Evolutionary conservation across 2,797 vertebrate species (phyloP).

Genomic region (Acropternis orthonyx): DNA sequence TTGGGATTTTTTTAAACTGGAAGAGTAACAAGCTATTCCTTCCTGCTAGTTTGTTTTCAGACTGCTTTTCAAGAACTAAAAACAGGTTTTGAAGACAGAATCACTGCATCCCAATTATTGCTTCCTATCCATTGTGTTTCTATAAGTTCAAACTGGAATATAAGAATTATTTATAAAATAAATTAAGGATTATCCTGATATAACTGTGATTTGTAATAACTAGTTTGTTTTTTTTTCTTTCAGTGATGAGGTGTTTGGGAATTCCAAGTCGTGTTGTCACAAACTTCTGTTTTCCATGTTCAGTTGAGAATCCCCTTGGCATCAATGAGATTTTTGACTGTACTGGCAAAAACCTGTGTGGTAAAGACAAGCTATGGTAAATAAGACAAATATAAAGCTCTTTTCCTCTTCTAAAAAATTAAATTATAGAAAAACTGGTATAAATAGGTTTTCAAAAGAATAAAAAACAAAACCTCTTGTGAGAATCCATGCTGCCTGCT

Average conservation of each 20-base stretch:
- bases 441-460: background rate
- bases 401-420: background rate
- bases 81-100: background rate
- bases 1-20: background rate
- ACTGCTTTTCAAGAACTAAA: background rate
- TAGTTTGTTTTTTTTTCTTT: background rate
- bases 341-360: slow-evolving; percentile 68
- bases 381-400: background rate
- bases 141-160: background rate
- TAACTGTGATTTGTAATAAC: background rate
- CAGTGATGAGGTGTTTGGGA: slow-evolving; percentile 84
- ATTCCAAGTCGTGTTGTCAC: slow-evolving; percentile 86
- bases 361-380: slow-evolving; percentile 84
- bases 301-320: slow-evolving; percentile 79
- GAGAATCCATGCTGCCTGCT: background rate
- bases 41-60: background rate
- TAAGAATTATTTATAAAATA: background rate
- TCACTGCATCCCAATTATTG: background rate
- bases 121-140: background rate
- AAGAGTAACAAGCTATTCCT: background rate
- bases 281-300: slow-evolving; percentile 82
- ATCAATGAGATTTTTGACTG: slow-evolving; percentile 79
- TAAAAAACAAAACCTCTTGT: background rate
- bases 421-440: background rate
- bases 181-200: background rate